Evolutionary conservation across 1,140 invertebrate species (phyloP).

Genomic region (Solenopsis invicta): DNA sequence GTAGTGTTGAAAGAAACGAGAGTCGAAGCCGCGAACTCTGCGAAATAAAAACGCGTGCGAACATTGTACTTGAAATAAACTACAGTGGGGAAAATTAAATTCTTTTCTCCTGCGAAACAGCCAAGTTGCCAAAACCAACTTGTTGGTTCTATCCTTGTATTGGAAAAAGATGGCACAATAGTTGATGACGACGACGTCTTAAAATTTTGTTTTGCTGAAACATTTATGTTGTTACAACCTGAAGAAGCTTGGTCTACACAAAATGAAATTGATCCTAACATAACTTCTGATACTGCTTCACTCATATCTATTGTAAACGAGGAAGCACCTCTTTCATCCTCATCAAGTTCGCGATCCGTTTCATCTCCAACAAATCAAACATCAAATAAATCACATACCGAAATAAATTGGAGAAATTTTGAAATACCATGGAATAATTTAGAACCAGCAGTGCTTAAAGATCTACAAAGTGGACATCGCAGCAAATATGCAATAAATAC

Average conservation of each 20-base stretch:
- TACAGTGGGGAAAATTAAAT: no score
- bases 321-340: background rate
- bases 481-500: background rate
- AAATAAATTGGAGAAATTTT: conserved; percentile 1
- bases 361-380: background rate
- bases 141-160: background rate
- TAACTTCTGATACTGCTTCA: no score
- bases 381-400: background rate
- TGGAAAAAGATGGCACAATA: conserved; percentile 8
- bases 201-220: conserved; percentile 6
- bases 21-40: no score
- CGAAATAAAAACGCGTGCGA: no score
- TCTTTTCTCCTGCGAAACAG: no score
- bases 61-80: no score
- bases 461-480: background rate
- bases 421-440: background rate
- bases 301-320: no score
- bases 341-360: background rate
- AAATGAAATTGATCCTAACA: no score
- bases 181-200: background rate
- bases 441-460: background rate
- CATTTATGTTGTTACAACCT: background rate
- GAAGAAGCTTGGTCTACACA: background rate
- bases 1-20: no score
- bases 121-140: no score